A percentile compares a stretch with the other conserved stretches of the same genome.
These are phyloP conservation scores for Oceanites oceanicus DNA, from an alignment of 2,113 vertebrate genomes.

Conservation along the genomic window DNA sequence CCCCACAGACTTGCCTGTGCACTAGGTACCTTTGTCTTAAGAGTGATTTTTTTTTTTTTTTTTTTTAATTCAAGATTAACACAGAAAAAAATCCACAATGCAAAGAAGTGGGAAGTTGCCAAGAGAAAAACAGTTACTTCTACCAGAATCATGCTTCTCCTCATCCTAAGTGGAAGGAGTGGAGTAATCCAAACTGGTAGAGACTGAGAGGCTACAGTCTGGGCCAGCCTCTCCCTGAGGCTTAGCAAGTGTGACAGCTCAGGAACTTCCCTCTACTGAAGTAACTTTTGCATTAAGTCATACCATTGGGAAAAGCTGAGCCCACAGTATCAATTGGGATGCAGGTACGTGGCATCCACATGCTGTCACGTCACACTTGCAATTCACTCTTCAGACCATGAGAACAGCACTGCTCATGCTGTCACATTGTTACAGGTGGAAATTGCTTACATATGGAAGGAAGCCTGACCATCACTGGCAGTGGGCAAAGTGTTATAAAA, in stretches of 20 bases:
- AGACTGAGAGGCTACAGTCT: background rate
- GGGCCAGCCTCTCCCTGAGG: background rate
- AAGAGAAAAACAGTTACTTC: background rate
- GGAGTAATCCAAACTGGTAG: background rate
- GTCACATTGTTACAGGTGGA: background rate
- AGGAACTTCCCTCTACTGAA: background rate
- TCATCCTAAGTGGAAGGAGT: fast-evolving
- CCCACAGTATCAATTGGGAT: background rate
- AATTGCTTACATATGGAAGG: background rate
- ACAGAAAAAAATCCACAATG: background rate
- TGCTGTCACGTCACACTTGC: fast-evolving
- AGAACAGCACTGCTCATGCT: background rate
- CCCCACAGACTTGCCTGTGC: background rate
- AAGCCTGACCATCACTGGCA: background rate
- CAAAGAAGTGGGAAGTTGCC: background rate
- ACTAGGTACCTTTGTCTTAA: background rate
- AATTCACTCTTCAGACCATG: background rate
- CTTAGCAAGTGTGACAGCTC: background rate
- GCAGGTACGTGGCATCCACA: background rate
- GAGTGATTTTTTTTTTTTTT: background rate
- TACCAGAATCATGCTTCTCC: background rate
- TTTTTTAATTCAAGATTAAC: background rate
- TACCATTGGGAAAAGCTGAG: background rate
- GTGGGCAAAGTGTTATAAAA: background rate
- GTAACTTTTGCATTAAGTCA: background rate